phyloP scores from a whole-genome alignment of 2,888 invertebrate genomes.

The Orgyia antiqua region DNA sequence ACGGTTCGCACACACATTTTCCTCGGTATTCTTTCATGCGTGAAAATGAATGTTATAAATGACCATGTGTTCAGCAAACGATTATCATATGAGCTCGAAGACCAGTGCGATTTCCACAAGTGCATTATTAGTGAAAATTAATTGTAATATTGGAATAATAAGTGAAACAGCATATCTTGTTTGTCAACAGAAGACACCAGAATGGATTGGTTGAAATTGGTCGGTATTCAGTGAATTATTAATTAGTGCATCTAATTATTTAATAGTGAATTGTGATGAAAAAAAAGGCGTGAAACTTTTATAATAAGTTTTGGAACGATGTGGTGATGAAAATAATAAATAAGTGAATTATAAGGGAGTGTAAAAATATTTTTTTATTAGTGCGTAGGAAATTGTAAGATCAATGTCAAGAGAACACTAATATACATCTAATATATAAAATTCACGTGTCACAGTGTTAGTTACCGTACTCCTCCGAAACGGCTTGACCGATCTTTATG shows the following conservation, averaged over 20 bases:
- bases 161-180: constrained; percentile 23
- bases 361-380: no score
- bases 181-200: constrained; percentile 41
- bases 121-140: constrained; percentile 34
- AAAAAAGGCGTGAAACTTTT: constrained; percentile 32
- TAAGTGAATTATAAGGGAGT: no score
- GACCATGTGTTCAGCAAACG: constrained; percentile 52
- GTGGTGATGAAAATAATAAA: neutral
- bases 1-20: constrained; percentile 27
- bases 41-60: constrained; percentile 79
- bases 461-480: no score
- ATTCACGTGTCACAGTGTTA: no score
- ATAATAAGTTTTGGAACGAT: neutral
- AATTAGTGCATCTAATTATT: constrained; percentile 11
- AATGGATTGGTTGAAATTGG: constrained; percentile 77
- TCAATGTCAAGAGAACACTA: no score
- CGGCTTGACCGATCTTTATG: no score
- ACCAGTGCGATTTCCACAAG: constrained; percentile 56
- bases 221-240: constrained; percentile 59
- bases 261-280: constrained; percentile 33
- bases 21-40: constrained; percentile 60
- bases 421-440: no score
- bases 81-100: constrained; percentile 71
- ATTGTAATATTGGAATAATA: no score
- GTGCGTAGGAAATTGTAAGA: no score